These are phyloP conservation scores for Sebastes itinus DNA, from an alignment of 2,797 vertebrate species.

Conservation along the genomic window DNA sequence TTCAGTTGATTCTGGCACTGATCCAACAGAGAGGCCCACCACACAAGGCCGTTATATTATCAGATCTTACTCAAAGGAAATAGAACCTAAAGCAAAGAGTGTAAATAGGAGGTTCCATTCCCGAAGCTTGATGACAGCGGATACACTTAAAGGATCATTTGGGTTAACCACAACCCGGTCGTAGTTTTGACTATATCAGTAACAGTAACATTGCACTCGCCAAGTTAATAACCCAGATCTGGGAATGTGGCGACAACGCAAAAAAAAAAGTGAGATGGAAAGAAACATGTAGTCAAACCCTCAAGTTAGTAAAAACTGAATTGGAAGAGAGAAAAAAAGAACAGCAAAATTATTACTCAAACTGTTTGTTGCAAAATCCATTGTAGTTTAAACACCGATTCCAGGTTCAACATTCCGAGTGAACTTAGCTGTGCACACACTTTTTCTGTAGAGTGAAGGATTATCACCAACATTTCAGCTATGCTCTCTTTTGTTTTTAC, in stretches of 20 bases:
- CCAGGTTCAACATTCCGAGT: background rate
- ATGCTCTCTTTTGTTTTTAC: background rate
- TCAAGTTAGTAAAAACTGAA: background rate
- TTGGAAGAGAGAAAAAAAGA: background rate
- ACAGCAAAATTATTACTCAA: background rate
- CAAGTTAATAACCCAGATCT: background rate
- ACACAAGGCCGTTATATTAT: background rate
- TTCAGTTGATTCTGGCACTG: background rate
- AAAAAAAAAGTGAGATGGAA: background rate
- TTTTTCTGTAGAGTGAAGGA: background rate
- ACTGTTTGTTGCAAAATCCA: background rate
- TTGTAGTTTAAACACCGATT: background rate
- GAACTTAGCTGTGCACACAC: background rate
- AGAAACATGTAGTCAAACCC: background rate
- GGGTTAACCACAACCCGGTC: background rate
- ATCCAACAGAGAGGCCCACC: background rate
- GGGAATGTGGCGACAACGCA: background rate
- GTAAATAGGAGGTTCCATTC: background rate
- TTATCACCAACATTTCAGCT: background rate
- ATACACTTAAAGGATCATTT: background rate
- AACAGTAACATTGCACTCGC: background rate
- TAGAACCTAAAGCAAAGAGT: background rate
- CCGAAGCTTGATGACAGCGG: background rate
- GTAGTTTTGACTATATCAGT: background rate
- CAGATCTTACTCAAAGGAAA: background rate